These are phyloP conservation scores for Dorcus hopei DNA, from an alignment of 2,888 invertebrate species.

Conservation along the genomic window DNA sequence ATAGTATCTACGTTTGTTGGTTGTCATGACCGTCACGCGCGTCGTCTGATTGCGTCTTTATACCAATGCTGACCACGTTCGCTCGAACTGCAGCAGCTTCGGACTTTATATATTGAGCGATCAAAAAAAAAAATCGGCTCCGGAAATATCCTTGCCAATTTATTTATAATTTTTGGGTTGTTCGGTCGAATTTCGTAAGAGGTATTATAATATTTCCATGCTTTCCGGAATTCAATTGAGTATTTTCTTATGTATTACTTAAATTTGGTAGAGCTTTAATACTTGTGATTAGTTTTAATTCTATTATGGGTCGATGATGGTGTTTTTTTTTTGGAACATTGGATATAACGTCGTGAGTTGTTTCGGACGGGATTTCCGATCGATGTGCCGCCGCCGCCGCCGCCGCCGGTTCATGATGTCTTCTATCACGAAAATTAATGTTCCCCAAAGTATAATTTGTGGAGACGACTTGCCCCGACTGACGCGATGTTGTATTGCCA, in stretches of 20 bases:
- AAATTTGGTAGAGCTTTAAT: too few species aligned
- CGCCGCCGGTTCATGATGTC: slow-evolving; percentile 26
- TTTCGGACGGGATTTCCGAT: slow-evolving; percentile 31
- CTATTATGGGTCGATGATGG: too few species aligned
- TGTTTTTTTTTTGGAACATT: too few species aligned
- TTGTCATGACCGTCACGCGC: slow-evolving; percentile 47
- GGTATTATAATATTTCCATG: too few species aligned
- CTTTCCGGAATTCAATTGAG: too few species aligned
- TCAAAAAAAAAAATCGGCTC: slow-evolving; percentile 11
- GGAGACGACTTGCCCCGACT: slow-evolving; percentile 45
- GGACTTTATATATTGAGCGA: not conserved
- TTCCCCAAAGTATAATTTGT: slow-evolving; percentile 55
- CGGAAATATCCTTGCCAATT: slow-evolving; percentile 14
- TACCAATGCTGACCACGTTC: slow-evolving; percentile 47
- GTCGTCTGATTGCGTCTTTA: slow-evolving; percentile 43
- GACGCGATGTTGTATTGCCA: slow-evolving; percentile 44
- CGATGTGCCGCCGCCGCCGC: slow-evolving; percentile 21
- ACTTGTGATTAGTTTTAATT: not conserved
- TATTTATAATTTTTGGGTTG: too few species aligned
- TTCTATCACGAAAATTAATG: slow-evolving; percentile 54
- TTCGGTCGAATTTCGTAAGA: too few species aligned
- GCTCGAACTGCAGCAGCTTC: slow-evolving; percentile 33
- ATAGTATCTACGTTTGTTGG: slow-evolving; percentile 27
- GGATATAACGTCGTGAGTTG: slow-evolving; percentile 35
- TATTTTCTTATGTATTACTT: too few species aligned